Evolutionary conservation across 2,888 invertebrate species (phyloP).

Genomic region (Drosophila gaucha): DNA sequence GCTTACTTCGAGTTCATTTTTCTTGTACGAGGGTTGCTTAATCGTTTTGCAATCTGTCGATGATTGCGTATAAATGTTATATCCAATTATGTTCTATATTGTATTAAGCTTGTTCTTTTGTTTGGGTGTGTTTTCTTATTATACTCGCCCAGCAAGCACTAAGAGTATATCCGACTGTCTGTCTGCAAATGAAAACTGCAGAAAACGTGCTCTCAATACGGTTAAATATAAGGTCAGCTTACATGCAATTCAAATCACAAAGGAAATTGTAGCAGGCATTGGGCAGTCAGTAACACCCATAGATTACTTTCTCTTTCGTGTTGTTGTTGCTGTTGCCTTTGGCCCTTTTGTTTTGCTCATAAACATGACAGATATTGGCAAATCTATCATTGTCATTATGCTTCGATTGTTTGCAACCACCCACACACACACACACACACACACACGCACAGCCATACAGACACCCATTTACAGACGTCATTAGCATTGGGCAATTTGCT

Average conservation of each 20-base stretch:
- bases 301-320: too few relatives aligned
- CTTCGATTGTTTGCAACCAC: conserved; percentile 80
- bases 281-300: not conserved
- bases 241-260: too few relatives aligned
- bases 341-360: conserved; percentile 68
- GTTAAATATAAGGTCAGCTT: too few relatives aligned
- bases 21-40: conserved; percentile 68
- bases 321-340: not conserved
- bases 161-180: not conserved
- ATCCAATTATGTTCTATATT: conserved; percentile 75
- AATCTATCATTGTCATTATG: conserved; percentile 85
- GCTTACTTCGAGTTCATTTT: conserved; percentile 50
- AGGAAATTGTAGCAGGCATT: not conserved
- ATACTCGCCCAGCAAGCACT: not conserved
- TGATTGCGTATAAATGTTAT: conserved; percentile 83
- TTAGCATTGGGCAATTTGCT: conserved; percentile 77
- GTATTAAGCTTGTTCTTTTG: conserved; percentile 25
- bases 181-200: not conserved
- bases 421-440: conserved; percentile 26
- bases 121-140: not conserved
- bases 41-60: conserved; percentile 83
- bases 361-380: conserved; percentile 85
- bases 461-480: conserved; percentile 43
- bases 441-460: conserved; percentile 1
- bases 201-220: too few relatives aligned